Conservation (phyloP, 2,113 vertebrate genomes). For the Corythoichthys intestinalis region DNA sequence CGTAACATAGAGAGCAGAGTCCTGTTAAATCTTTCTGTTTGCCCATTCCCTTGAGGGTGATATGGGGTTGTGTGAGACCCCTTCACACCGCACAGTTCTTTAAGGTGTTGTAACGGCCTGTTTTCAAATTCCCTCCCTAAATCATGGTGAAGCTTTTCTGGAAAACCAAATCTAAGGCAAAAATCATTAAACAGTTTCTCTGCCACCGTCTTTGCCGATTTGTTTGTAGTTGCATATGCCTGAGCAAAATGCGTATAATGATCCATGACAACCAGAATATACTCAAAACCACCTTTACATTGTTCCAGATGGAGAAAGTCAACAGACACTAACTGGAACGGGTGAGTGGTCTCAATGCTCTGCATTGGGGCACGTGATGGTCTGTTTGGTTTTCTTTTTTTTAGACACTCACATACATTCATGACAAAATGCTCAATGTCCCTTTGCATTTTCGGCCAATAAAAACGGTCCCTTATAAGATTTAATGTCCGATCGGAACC, state of each 20-base stretch:
- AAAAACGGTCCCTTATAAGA: not conserved
- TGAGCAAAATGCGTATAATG: slow-evolving; percentile 1
- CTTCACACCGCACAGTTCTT: not conserved
- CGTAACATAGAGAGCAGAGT: slow-evolving; percentile 4
- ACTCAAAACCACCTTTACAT: slow-evolving; percentile 1
- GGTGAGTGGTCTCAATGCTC: not conserved
- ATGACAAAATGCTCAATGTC: not conserved
- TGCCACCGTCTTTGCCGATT: not conserved
- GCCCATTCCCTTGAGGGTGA: not conserved
- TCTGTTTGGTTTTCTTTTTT: not conserved
- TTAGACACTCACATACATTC: not conserved
- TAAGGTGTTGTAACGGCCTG: not conserved
- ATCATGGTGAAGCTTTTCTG: not conserved
- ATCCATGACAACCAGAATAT: slow-evolving; percentile 4
- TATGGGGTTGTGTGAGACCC: slow-evolving; percentile 2
- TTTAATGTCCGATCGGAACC: not conserved
- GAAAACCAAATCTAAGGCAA: not conserved
- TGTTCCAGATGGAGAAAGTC: slow-evolving; percentile 1
- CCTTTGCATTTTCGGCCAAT: not conserved
- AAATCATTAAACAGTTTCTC: not conserved
- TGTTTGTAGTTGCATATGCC: not conserved
- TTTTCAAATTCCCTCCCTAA: slow-evolving; percentile 9
- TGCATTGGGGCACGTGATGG: not conserved
- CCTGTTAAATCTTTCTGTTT: slow-evolving; percentile 1
- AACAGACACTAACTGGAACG: not conserved